Evolutionary conservation across 2,797 vertebrate genomes (phyloP), one percentile per base, ranked within the genome.

Genomic region (Scyliorhinus canicula): DNA sequence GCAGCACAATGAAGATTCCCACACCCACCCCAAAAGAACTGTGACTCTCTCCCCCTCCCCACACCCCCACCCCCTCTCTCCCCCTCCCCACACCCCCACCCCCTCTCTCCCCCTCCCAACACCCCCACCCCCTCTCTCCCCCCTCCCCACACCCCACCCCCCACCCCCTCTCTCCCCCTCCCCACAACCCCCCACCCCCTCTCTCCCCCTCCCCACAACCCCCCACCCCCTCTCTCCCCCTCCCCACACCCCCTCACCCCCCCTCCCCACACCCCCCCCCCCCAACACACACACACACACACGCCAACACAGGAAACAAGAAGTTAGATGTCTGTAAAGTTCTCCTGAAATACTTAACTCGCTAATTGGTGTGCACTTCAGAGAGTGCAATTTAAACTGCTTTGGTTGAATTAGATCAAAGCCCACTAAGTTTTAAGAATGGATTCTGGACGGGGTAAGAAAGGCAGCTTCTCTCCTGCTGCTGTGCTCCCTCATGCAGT

Each of bases 361-460:
- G 6, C 86, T 60, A 90, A 90, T 90, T 90, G 35, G 31, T 60
- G 31, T 21, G 86, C 86, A n/a, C 35, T 90, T 90, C 86, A 90
- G 86, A 90, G 60, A 47, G 40, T 26, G 21, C 79, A 82, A 26
- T 24, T 82, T 82, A 82, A 82, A 28, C 86, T 60, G 86, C 86
- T 57, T 55, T 52, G 52, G 85, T 88, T 88, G 85, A 88, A 88
- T 88, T n/a, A 60, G 52, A 90, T 90, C 86, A 57, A 88, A 90
- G 86, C 52, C 86, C 86, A 90, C n/a, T 90, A 90, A 57, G 26
- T 57, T 35, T n/a, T 90, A 60, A 60, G 86, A 55, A 60, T 60
- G 55, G 86, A 90, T 90, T 60, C 55, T 16, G 55, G 35, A 12
- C 52, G 19, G 55, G 6, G 14, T 35, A 21, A 60, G 86, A 60